Conservation (phyloP, 2,797 vertebrate genomes). For the Jordanella pulchra region DNA sequence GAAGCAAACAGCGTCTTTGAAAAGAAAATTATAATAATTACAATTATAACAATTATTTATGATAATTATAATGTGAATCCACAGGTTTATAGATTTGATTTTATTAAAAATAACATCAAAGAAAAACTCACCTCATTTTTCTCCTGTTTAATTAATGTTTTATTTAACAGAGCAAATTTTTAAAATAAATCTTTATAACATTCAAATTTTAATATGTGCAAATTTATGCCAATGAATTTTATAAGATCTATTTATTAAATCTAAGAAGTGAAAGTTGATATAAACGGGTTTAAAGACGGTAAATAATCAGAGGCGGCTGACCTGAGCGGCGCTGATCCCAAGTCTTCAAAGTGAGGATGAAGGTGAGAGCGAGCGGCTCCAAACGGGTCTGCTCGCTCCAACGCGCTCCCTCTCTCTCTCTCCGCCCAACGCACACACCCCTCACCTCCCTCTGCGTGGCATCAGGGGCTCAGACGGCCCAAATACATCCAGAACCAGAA, state of each 20-base stretch:
- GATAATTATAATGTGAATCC: not conserved
- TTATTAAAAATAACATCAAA: not conserved
- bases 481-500: not conserved
- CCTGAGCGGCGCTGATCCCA: constrained; percentile 1
- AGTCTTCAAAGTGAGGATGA: not conserved
- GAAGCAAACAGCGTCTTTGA: not conserved
- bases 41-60: too few species aligned
- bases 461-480: not conserved
- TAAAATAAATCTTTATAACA: too few species aligned
- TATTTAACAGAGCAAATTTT: too few species aligned
- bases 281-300: too few species aligned
- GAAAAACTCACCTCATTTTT: too few species aligned
- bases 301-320: not conserved
- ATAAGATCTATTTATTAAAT: not conserved
- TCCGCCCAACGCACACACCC: not conserved
- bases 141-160: too few species aligned
- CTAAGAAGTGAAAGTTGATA: not conserved
- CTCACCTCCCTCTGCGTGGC: not conserved
- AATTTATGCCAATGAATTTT: too few species aligned
- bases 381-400: constrained; percentile 3
- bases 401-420: not conserved
- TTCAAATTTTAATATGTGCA: too few species aligned
- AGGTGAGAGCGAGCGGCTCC: not conserved
- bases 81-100: not conserved
- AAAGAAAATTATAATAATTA: not conserved